Evolutionary conservation across 2,113 vertebrate genomes (phyloP).

Genomic region (Macroglossus sobrinus): DNA sequence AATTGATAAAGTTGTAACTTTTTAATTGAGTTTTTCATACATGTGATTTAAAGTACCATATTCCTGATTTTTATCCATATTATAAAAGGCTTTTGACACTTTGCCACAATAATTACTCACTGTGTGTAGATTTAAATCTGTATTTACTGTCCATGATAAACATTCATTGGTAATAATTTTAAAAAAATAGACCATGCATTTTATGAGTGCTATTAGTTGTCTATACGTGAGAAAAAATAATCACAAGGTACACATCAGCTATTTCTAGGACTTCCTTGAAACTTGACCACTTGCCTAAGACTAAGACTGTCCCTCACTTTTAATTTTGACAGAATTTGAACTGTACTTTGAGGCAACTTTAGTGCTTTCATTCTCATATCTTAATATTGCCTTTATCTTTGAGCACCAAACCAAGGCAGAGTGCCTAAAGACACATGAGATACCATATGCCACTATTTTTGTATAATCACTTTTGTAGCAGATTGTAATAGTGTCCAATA

Average conservation of each 20-base stretch:
- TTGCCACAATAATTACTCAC: not conserved
- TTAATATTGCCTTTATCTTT: not conserved
- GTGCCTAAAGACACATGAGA: not conserved
- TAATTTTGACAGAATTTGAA: conserved; percentile 42
- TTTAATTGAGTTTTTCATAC: not conserved
- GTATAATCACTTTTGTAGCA: conserved; percentile 45
- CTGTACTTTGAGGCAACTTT: not conserved
- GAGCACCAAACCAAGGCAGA: not conserved
- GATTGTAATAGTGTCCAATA: conserved; percentile 45
- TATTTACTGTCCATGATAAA: not conserved
- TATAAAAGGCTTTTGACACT: not conserved
- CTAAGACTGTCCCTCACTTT: conserved; percentile 23
- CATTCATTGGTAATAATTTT: not conserved
- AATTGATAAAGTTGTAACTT: not conserved
- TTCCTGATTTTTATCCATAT: not conserved
- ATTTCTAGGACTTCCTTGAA: not conserved
- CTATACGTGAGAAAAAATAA: not conserved
- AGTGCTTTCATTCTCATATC: conserved; percentile 14
- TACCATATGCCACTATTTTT: conserved; percentile 54
- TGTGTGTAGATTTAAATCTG: not conserved
- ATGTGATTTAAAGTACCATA: not conserved
- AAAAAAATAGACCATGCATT: not conserved
- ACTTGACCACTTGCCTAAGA: conserved; percentile 29
- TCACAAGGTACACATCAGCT: not conserved
- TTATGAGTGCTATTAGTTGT: not conserved